Conservation (phyloP, 2,113 vertebrate species). For the Ariopsis seemanni region DNA sequence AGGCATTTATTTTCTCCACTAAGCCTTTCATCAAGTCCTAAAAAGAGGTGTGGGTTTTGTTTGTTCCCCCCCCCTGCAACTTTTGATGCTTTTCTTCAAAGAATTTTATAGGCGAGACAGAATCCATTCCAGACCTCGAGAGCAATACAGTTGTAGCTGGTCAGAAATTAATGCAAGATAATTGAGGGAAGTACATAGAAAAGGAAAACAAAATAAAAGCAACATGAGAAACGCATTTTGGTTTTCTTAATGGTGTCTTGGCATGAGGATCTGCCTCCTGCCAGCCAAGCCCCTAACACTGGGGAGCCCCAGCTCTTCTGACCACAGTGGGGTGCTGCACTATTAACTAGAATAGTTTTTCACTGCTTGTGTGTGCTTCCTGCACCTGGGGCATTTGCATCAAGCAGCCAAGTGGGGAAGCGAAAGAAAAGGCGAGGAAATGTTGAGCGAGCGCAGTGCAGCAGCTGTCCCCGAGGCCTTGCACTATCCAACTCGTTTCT, state of each 20-base stretch:
- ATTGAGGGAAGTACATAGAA: background rate
- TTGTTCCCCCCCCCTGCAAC: background rate
- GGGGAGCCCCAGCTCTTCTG: background rate
- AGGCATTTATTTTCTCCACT: background rate
- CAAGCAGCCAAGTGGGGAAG: slow-evolving; percentile 60
- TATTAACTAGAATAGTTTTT: slow-evolving; percentile 37
- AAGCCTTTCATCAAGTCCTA: background rate
- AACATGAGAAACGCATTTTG: slow-evolving; percentile 7
- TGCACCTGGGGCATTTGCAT: slow-evolving; percentile 62
- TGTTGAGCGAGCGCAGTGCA: slow-evolving; percentile 42
- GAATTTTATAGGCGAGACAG: too few species aligned
- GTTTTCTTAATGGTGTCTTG: background rate
- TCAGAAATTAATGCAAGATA: background rate
- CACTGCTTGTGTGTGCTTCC: slow-evolving; percentile 37
- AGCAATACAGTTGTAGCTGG: background rate
- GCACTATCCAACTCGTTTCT: background rate
- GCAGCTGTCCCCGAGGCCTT: slow-evolving; percentile 56
- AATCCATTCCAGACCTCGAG: background rate
- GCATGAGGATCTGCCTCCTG: background rate
- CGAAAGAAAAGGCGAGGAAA: slow-evolving; percentile 54
- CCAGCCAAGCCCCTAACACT: background rate
- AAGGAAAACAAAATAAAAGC: background rate
- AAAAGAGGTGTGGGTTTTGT: background rate
- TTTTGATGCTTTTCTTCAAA: background rate
- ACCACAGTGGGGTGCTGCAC: slow-evolving; percentile 14